Base-by-base conservation (phyloP, 2,113 vertebrate species). In the Erythrocebus patas region DNA sequence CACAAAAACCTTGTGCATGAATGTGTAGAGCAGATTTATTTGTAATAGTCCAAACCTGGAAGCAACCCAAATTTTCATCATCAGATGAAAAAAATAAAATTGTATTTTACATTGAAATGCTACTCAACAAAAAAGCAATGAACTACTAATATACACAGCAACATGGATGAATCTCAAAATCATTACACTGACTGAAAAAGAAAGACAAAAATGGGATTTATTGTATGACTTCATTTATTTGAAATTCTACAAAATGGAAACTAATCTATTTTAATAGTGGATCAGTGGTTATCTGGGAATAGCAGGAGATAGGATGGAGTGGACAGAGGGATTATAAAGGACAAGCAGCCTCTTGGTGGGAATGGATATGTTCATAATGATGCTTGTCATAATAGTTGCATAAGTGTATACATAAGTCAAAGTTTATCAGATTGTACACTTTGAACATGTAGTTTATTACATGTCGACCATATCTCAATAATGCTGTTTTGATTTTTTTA, bases 211-310 rank as follows among this genome's bases (percentile, higher is more conserved):
- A 55, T 52, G 16, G 3, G 2, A n/a, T 14, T 83, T 78, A 23
- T 20, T 70, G 16, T 68, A 45, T 61, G 35, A 35, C 55, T 90
- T 83, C 17, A 27, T 50, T 73, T 66, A 73, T 80, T 11, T 45
- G 68, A 93, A 96, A 87, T 72, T 72, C 25, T 83, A 93, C 35
- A 72, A 57, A 94, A 61, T 70, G 48, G 57, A 86, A 94, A 73
- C 57, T 35, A 75, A 43, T n/a, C n/a, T 88, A 3, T 14, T 72
- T 35, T 66, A 73, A 59, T 18, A 48, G 14, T n/a, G 95, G 38
- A 48, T 40, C 8, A 48, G 64, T 70, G 45, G 38, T 59, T 61
- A 50, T 79, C 27, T 79, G 35, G 50, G 70, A 95, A 38, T 43
- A 8, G 4, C 4, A 0, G 4, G 4, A 17, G 13, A 18, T 30